A percentile compares a stretch with the other conserved stretches of the same genome.
phyloP scores from a whole-genome alignment of 2,888 invertebrate genomes.

The Hypselothyrea guttata region DNA sequence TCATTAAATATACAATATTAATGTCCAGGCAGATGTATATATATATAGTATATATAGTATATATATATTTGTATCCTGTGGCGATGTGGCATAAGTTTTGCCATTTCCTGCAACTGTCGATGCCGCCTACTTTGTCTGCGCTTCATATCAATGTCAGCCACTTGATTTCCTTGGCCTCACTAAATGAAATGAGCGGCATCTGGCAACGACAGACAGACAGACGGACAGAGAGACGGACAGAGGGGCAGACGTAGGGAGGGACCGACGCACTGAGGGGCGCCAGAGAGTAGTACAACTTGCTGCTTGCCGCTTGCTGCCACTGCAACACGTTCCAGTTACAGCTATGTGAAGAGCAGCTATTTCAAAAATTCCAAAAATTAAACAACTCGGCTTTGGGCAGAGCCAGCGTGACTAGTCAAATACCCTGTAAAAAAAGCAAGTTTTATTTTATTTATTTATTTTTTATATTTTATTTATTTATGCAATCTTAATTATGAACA shows the following conservation, averaged over 20 bases:
- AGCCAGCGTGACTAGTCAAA: too few relatives aligned
- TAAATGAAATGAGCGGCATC: slow-evolving; percentile 62
- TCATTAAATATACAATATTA: too few relatives aligned
- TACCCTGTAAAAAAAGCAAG: slow-evolving; percentile 16
- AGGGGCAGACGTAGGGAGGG: not conserved
- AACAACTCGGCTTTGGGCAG: slow-evolving; percentile 9
- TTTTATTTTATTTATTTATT: too few relatives aligned
- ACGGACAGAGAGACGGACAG: not conserved
- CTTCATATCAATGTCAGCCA: slow-evolving; percentile 45
- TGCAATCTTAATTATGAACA: too few relatives aligned
- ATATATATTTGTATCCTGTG: slow-evolving; percentile 55
- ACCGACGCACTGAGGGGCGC: not conserved
- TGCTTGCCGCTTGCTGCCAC: slow-evolving; percentile 1
- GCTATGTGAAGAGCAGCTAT: slow-evolving; percentile 70
- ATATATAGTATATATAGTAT: slow-evolving; percentile 1
- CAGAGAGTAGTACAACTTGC: not conserved
- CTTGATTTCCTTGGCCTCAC: slow-evolving; percentile 62
- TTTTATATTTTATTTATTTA: too few relatives aligned
- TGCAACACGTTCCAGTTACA: slow-evolving; percentile 50
- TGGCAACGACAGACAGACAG: slow-evolving; percentile 37
- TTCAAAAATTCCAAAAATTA: slow-evolving; percentile 53
- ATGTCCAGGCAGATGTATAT: slow-evolving; percentile 19
- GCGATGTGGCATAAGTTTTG: slow-evolving; percentile 50
- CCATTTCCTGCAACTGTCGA: slow-evolving; percentile 63
- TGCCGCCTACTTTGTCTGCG: slow-evolving; percentile 1